These are phyloP conservation scores for Chrysocyon brachyurus DNA, from an alignment of 2,797 vertebrate species.

Conservation along the genomic window DNA sequence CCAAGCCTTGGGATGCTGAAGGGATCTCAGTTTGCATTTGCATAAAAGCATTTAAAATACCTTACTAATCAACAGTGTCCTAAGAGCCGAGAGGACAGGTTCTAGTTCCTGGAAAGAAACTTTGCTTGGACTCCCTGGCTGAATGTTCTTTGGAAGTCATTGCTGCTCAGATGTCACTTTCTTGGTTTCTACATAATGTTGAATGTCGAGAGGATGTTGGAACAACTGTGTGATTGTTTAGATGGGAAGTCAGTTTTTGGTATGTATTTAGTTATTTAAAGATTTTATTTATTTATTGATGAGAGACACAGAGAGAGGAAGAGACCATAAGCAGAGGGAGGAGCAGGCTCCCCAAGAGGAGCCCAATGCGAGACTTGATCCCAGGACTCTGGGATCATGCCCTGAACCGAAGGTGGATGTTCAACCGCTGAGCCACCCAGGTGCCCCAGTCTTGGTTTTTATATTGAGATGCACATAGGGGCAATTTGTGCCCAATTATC, in stretches of 20 bases:
- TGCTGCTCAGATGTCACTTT: neutral
- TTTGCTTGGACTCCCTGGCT: neutral
- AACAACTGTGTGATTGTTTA: neutral
- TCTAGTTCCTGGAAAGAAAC: neutral
- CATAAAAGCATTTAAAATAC: slow-evolving; percentile 58
- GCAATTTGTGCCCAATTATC: neutral
- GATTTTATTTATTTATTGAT: no score
- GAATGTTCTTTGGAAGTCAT: neutral
- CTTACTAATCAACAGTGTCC: neutral
- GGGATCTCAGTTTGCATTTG: slow-evolving; percentile 57
- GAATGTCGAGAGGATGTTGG: neutral
- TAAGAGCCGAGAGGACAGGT: slow-evolving; percentile 21
- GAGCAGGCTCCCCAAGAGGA: no score
- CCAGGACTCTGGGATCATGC: no score
- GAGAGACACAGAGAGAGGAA: no score
- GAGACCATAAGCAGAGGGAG: no score
- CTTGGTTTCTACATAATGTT: neutral
- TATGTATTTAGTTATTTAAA: no score
- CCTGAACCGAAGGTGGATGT: no score
- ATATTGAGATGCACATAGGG: no score
- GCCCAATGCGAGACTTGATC: no score
- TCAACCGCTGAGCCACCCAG: no score
- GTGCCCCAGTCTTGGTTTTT: no score
- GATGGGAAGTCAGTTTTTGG: neutral
- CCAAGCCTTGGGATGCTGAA: neutral